phyloP scores from a whole-genome alignment of 1,140 invertebrate genomes.

The Laupala kohalensis region DNA sequence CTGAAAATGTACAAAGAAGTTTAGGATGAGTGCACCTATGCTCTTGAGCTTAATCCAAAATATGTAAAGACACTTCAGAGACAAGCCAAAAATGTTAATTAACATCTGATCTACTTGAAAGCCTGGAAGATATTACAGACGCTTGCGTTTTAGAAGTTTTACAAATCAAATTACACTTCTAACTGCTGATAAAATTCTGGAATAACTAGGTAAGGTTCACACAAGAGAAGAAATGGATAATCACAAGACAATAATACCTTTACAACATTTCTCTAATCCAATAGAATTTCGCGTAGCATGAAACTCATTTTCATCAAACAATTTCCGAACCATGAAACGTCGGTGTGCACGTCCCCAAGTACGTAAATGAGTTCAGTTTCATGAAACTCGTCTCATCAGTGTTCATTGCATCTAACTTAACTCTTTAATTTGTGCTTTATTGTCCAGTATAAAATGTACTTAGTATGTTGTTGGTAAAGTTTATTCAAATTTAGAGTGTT shows the following conservation, averaged over 20 bases:
- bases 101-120: constrained; percentile 58
- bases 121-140: constrained; percentile 82
- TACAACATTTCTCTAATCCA: constrained; percentile 70
- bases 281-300: too few relatives aligned
- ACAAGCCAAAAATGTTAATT: constrained; percentile 68
- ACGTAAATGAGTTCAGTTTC: too few relatives aligned
- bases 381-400: too few relatives aligned
- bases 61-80: constrained; percentile 82
- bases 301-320: too few relatives aligned
- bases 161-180: constrained; percentile 60
- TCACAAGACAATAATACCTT: constrained; percentile 59
- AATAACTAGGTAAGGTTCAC: constrained; percentile 55
- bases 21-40: constrained; percentile 72
- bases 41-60: constrained; percentile 70
- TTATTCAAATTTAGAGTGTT: too few relatives aligned
- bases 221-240: constrained; percentile 54
- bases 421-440: too few relatives aligned
- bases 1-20: constrained; percentile 75
- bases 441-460: too few relatives aligned
- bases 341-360: too few relatives aligned
- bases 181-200: constrained; percentile 75
- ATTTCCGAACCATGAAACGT: too few relatives aligned
- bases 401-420: too few relatives aligned
- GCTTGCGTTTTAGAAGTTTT: constrained; percentile 85
- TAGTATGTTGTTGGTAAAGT: too few relatives aligned